Base-by-base conservation (phyloP, 1,140 invertebrate species). In the Varroa destructor region DNA sequence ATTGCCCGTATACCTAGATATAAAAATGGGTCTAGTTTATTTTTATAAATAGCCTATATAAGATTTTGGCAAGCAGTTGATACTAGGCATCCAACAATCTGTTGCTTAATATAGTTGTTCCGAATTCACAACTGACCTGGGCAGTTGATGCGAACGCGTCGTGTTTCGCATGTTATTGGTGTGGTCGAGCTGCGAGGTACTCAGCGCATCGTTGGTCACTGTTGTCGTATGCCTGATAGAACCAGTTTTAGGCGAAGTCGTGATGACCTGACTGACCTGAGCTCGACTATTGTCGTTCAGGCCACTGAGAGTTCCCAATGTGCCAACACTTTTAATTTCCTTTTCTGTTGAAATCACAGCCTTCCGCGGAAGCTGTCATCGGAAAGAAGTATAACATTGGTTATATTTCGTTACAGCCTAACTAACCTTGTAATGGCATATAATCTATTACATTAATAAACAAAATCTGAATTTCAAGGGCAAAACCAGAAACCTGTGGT, bases 81-180 rank as follows among this genome's bases (percentile, higher is more conserved):
- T 25, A 25, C 25, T 25, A 25, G 25, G 46, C 8, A 51, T 8
- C 46, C 46, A 51, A 51, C 8, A 5, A 51, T 51, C 3, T 51
- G 46, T 8, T 51, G 8, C 46, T 8, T 51, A 5, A 8, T 8
- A 51, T 51, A 51, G 8, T 5, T 51, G 46, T 51, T 8, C 46
- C 46, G 8, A 51, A 51, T 51, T 8, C 8, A 51, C 46, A 3
- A 51, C 46, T 67, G 14, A 67, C 61, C 61, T 25, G 12, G 61
- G 61, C 14, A 67, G 61, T 37, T 67, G 61, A 46, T 51, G 46
- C 46, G 46, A 51, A 51, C 46, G 46, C 46, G 40, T 40, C 40
- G 61, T 36, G 61, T 67, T 67, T 67, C 61, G 40, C 10, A 67
- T 43, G 37, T 67, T 67, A 46, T 67, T 67, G n/a, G 61, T 37